These are phyloP conservation scores for Pomacea canaliculata DNA, from an alignment of 2,888 invertebrate species.

Conservation along the genomic window DNA sequence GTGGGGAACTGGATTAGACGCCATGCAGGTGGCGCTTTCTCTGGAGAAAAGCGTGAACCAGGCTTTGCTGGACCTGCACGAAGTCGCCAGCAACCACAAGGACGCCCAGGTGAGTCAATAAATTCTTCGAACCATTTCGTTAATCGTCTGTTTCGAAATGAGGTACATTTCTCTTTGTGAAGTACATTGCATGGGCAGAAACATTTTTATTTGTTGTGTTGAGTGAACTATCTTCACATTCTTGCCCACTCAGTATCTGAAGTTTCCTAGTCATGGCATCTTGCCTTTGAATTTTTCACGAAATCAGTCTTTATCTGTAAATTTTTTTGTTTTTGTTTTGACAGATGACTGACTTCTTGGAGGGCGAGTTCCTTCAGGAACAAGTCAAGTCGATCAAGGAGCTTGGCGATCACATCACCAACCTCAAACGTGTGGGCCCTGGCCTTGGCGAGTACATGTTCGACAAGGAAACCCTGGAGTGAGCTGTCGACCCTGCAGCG, in stretches of 20 bases:
- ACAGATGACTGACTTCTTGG: conserved; percentile 79
- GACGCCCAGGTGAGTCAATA: conserved; percentile 75
- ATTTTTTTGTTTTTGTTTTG: too few species aligned
- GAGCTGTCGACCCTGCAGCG: too few species aligned
- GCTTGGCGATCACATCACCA: conserved; percentile 80
- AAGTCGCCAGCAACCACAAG: conserved; percentile 75
- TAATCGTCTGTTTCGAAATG: neutral
- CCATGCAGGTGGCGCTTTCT: conserved; percentile 79
- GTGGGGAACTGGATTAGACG: conserved; percentile 79
- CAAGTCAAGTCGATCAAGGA: conserved; percentile 76
- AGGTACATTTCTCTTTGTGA: too few species aligned
- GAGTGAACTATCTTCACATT: too few species aligned
- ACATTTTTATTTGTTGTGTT: too few species aligned
- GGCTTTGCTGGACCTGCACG: conserved; percentile 77
- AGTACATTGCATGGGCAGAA: too few species aligned
- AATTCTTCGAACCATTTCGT: neutral
- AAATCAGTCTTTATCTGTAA: too few species aligned
- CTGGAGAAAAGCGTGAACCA: conserved; percentile 85
- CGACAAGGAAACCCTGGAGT: conserved; percentile 71
- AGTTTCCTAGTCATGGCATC: too few species aligned
- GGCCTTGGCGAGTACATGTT: conserved; percentile 76
- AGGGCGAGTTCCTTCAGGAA: conserved; percentile 75
- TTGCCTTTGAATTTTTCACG: too few species aligned
- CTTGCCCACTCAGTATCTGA: too few species aligned
- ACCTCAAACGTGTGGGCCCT: conserved; percentile 76